Evolutionary conservation across 2,888 invertebrate genomes (phyloP).

Genomic region (Melipona bicolor): DNA sequence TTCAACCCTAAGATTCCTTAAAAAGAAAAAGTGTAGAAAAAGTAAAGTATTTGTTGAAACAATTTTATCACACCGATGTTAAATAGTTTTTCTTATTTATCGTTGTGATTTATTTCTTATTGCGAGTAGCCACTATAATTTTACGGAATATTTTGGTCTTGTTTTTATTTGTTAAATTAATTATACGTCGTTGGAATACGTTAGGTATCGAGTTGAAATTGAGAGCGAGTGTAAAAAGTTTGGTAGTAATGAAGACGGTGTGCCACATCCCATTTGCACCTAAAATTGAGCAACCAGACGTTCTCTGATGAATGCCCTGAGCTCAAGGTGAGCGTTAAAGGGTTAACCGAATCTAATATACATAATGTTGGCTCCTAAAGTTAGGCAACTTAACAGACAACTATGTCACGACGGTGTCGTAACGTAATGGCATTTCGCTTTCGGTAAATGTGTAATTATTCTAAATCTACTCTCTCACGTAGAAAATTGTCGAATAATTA

Average conservation of each 20-base stretch:
- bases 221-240: neutral
- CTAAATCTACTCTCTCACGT: neutral
- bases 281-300: conserved; percentile 73
- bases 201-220: neutral
- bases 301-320: conserved; percentile 63
- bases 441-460: conserved; percentile 4
- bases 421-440: neutral
- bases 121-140: neutral
- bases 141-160: neutral
- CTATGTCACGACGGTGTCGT: conserved; percentile 42
- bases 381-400: conserved; percentile 67
- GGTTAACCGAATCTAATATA: conserved; percentile 73
- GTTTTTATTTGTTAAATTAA: neutral
- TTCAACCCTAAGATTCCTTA: neutral
- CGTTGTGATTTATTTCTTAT: neutral
- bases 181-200: neutral
- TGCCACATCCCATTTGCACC: conserved; percentile 59
- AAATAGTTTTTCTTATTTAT: neutral
- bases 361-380: conserved; percentile 70
- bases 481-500: conserved; percentile 4
- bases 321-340: conserved; percentile 54
- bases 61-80: no score
- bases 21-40: neutral
- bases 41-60: no score
- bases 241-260: neutral